Percentiles rank a stretch among this genome's conserved stretches.
phyloP scores from a whole-genome alignment of 64 coral and sea anemone genomes.

The Cladopsammia gracilis region DNA sequence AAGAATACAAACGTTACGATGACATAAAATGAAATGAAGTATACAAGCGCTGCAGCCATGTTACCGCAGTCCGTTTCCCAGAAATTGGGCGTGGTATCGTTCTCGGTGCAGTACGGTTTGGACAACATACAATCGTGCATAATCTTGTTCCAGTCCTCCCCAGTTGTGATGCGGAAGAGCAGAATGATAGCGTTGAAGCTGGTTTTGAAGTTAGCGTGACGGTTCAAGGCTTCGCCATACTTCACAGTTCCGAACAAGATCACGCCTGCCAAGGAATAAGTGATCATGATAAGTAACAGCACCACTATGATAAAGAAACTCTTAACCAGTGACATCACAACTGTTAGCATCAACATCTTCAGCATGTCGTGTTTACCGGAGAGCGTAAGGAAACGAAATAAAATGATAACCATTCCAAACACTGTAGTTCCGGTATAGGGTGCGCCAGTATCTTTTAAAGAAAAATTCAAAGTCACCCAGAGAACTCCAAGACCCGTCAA shows the following conservation, averaged over 20 bases:
- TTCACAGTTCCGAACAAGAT: conserved; percentile 97
- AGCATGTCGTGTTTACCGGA: conserved; percentile 95
- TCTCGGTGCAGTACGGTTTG: conserved; percentile 83
- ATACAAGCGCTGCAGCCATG: conserved; percentile 67
- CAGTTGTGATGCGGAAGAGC: conserved; percentile 94
- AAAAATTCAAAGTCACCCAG: conserved; percentile 92
- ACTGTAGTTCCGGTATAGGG: conserved; percentile 54
- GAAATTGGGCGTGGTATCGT: conserved; percentile 37
- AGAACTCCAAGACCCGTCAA: conserved; percentile 84
- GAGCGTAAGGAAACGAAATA: conserved; percentile 92
- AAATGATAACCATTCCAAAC: conserved; percentile 91
- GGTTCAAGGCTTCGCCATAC: conserved; percentile 89
- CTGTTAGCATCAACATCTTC: conserved; percentile 99
- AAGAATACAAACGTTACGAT: conserved; percentile 92
- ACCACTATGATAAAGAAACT: conserved; percentile 98
- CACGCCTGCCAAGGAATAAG: conserved; percentile 88
- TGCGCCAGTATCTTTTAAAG: conserved; percentile 36
- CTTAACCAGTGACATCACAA: conserved; percentile 95
- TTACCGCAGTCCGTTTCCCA: conserved; percentile 95
- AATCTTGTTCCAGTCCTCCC: conserved; percentile 99
- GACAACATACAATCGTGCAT: conserved; percentile 92
- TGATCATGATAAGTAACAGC: conserved; percentile 83
- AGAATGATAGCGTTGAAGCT: conserved; percentile 96
- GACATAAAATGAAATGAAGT: conserved; percentile 95
- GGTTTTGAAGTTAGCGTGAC: conserved; percentile 85